Conservation (phyloP, 2,888 invertebrate genomes). For the Drosophila borealis region DNA sequence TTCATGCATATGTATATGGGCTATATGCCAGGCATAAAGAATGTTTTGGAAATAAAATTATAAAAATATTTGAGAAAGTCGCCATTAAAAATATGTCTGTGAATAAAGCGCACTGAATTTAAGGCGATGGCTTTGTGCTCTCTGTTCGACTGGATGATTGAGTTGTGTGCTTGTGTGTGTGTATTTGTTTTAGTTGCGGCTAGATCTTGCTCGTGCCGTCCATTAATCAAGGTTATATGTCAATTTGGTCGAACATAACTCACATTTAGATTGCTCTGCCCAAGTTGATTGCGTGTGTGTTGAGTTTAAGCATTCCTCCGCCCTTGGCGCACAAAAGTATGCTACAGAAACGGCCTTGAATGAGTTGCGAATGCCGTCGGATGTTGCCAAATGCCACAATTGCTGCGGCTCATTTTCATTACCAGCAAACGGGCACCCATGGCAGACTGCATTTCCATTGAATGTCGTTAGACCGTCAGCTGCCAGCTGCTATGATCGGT, state of each 20-base stretch:
- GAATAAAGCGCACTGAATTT: constrained; percentile 49
- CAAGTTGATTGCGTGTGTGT: background rate
- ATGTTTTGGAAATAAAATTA: background rate
- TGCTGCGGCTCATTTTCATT: constrained; percentile 22
- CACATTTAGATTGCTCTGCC: constrained; percentile 49
- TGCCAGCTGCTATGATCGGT: too few species aligned
- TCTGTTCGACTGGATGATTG: constrained; percentile 36
- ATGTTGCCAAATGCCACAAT: constrained; percentile 26
- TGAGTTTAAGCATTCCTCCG: constrained; percentile 7
- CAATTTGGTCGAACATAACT: constrained; percentile 64
- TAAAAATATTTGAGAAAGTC: constrained; percentile 19
- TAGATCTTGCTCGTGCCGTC: constrained; percentile 1
- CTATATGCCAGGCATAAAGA: too few species aligned
- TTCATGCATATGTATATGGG: background rate
- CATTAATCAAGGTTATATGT: constrained; percentile 70
- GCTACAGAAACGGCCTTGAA: constrained; percentile 34
- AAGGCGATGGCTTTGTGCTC: constrained; percentile 47
- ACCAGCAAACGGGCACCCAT: background rate
- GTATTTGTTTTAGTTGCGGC: constrained; percentile 11
- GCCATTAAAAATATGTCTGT: constrained; percentile 15
- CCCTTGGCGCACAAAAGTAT: constrained; percentile 6
- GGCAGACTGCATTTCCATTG: constrained; percentile 3
- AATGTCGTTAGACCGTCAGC: background rate
- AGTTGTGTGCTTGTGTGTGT: constrained; percentile 22
- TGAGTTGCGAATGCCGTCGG: background rate